These are phyloP conservation scores for Sthenelais limicola DNA, from an alignment of 2,888 invertebrate species.

Conservation along the genomic window DNA sequence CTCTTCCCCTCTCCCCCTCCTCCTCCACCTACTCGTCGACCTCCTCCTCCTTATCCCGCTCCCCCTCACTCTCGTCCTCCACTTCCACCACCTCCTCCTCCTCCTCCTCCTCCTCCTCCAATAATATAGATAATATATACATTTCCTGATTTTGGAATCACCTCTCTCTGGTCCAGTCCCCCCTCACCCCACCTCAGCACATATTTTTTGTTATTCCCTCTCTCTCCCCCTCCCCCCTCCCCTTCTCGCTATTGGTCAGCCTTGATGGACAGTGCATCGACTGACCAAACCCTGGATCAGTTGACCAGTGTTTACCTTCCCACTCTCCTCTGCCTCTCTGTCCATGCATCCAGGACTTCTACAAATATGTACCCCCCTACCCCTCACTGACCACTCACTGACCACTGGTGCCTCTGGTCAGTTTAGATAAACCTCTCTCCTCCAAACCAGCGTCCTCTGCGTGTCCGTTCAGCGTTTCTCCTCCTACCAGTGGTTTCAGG, in stretches of 20 bases:
- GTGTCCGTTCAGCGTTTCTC: slow-evolving; percentile 13
- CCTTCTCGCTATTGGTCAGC: background rate
- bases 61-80: too few relatives aligned
- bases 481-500: too few relatives aligned
- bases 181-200: too few relatives aligned
- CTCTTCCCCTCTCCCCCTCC: slow-evolving; percentile 29
- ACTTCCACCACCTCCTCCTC: too few relatives aligned
- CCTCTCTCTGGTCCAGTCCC: too few relatives aligned
- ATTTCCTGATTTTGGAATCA: too few relatives aligned
- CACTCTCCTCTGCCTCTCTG: slow-evolving; percentile 2
- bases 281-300: too few relatives aligned
- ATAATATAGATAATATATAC: too few relatives aligned
- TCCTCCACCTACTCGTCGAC: slow-evolving; percentile 25
- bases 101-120: too few relatives aligned
- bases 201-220: too few relatives aligned
- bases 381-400: too few relatives aligned
- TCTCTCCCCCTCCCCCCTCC: too few relatives aligned
- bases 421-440: slow-evolving; percentile 30
- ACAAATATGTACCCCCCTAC: slow-evolving; percentile 36
- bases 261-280: background rate
- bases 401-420: slow-evolving; percentile 23
- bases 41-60: slow-evolving; percentile 9
- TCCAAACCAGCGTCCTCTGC: background rate
- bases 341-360: slow-evolving; percentile 28
- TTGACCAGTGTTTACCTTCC: slow-evolving; percentile 37